Evolutionary conservation across 2,888 invertebrate genomes (phyloP), one percentile per base, ranked within the genome.

Genomic region (Ditula angustiorana): DNA sequence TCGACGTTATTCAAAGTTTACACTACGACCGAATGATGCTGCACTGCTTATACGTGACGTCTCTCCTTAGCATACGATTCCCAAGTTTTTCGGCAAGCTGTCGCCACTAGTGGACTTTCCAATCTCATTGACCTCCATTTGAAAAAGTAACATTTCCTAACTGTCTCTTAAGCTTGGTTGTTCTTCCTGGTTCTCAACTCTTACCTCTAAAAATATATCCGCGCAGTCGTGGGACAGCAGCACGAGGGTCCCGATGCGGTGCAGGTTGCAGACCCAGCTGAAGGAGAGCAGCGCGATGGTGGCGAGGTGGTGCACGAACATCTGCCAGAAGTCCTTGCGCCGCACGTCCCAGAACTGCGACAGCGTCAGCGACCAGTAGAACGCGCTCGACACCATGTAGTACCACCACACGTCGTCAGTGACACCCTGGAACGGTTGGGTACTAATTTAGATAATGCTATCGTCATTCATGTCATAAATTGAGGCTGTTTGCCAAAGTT

Each of bases 241-340:
- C 16, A 99, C 98, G 61, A 99, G 90, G 0, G 98, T 96, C 33
- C 99, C 99, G 72, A 98, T 96, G 68, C 98, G 95, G 77, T 97
- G 96, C 74, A 99, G 94, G 89, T 99, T 99, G 86, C 97, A 97
- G 5, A 97, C 95, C 98, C 99, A 99, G 70, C 99, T 99, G 84
- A 99, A 96, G 62, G 95, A 95, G 92, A 99, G 95, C 68, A 99
- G 94, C 46, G 95, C 88, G 73, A 99, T 96, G 41, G 99, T 99
- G 21, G 98, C 98, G 80, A 98, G 95, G 85, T 99, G 99, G 92
- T 99, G 99, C 60, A 98, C 94, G 88, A 99, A 98, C 98, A 99
- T 99, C 93, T 99, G 98, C 97, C 98, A 98, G 89, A 99, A 99
- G 90, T 98, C 98, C 88, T 98, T 98, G 70, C 98, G 95, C 70